A percentile compares a stretch with the other conserved stretches of the same genome.
These are phyloP conservation scores for Lytechinus variegatus DNA, from an alignment of 35 echinoderm and acorn worm species.

Conservation along the genomic window DNA sequence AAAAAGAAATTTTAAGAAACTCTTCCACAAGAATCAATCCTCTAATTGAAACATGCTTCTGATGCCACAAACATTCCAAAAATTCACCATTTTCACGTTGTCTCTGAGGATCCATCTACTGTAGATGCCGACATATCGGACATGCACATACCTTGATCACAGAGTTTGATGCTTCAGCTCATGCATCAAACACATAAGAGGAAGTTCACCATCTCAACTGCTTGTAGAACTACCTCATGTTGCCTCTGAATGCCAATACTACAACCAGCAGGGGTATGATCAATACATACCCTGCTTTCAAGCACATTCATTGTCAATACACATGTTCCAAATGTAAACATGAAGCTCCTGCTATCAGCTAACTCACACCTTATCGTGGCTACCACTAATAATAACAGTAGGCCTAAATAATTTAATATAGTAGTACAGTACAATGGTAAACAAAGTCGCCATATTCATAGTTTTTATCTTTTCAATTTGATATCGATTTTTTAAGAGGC, in stretches of 20 bases:
- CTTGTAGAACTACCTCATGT: neutral
- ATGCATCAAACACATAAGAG: neutral
- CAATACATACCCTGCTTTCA: neutral
- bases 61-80: too few relatives aligned
- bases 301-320: conserved; percentile 4
- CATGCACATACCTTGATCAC: too few relatives aligned
- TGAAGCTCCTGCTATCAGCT: neutral
- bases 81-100: too few relatives aligned
- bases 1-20: too few relatives aligned
- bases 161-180: neutral
- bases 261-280: neutral
- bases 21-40: too few relatives aligned
- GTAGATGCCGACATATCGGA: too few relatives aligned
- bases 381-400: neutral
- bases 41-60: too few relatives aligned
- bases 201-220: neutral
- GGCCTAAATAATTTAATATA: neutral
- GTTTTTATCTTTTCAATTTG: neutral
- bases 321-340: neutral
- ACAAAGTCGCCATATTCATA: neutral
- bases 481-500: neutral
- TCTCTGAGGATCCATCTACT: too few relatives aligned
- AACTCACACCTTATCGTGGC: neutral
- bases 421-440: neutral
- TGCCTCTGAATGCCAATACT: neutral